Conservation (phyloP, 2,113 vertebrate species). For the Erythrocebus patas region DNA sequence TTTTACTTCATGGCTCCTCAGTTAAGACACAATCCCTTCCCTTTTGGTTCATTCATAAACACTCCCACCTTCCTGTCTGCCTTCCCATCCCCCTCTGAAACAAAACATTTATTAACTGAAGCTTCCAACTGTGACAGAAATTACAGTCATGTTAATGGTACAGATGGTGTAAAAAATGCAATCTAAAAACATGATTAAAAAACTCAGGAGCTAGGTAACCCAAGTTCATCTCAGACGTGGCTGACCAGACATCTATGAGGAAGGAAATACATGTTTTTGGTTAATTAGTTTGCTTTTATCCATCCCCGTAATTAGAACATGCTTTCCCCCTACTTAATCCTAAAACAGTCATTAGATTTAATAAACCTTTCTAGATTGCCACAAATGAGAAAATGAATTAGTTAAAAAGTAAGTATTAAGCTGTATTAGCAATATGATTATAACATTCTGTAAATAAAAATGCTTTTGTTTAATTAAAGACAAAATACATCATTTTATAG, state of each 20-base stretch:
- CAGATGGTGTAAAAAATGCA: slow-evolving; percentile 87
- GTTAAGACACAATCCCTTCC: slow-evolving; percentile 52
- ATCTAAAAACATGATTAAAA: slow-evolving; percentile 87
- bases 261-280: slow-evolving; percentile 78
- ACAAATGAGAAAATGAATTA: slow-evolving; percentile 82
- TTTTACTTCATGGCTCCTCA: background rate
- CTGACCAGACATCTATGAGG: slow-evolving; percentile 81
- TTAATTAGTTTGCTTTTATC: slow-evolving; percentile 87
- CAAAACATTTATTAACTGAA: slow-evolving; percentile 86
- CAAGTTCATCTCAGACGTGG: slow-evolving; percentile 80
- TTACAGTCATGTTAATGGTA: slow-evolving; percentile 87
- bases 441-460: slow-evolving; percentile 68
- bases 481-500: slow-evolving; percentile 53
- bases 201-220: slow-evolving; percentile 84
- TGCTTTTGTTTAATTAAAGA: slow-evolving; percentile 60
- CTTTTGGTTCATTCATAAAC: slow-evolving; percentile 74
- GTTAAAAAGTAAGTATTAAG: slow-evolving; percentile 75
- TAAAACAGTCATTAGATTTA: slow-evolving; percentile 83
- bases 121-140: slow-evolving; percentile 89
- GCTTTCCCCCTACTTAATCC: slow-evolving; percentile 80
- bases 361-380: slow-evolving; percentile 81
- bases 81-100: slow-evolving; percentile 75
- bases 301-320: slow-evolving; percentile 82
- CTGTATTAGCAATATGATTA: slow-evolving; percentile 63
- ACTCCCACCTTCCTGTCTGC: background rate